These are phyloP conservation scores for Sturmia bella DNA, from an alignment of 2,888 invertebrate genomes.

Conservation along the genomic window DNA sequence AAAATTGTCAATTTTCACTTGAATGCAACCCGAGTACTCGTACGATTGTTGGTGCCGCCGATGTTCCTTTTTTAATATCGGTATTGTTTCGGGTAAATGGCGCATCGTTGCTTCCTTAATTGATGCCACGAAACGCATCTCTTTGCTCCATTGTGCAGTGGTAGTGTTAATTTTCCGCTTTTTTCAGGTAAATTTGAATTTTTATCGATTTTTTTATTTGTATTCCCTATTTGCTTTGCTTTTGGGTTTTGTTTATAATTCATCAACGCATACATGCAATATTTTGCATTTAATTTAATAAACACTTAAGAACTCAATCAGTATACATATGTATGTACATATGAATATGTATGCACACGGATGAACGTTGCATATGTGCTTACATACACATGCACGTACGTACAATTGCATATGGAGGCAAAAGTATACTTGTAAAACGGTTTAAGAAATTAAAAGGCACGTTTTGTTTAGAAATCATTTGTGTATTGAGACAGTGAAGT, in stretches of 20 bases:
- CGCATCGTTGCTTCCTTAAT: too few relatives aligned
- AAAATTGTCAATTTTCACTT: too few relatives aligned
- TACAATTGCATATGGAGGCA: too few relatives aligned
- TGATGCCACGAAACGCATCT: too few relatives aligned
- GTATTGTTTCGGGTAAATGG: too few relatives aligned
- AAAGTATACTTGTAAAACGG: too few relatives aligned
- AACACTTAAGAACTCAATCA: conserved; percentile 72
- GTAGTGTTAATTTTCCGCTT: too few relatives aligned
- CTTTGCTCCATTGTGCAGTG: too few relatives aligned
- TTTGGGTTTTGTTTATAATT: conserved; percentile 56
- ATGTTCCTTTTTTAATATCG: too few relatives aligned
- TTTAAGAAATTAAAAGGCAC: neutral
- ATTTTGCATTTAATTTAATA: conserved; percentile 73
- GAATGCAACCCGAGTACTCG: too few relatives aligned
- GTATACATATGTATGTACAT: conserved; percentile 31
- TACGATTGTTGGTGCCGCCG: too few relatives aligned
- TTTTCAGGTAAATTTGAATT: neutral
- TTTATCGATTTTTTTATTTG: conserved; percentile 7
- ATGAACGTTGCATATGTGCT: neutral
- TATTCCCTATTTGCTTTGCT: conserved; percentile 25
- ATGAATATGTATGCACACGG: too few relatives aligned
- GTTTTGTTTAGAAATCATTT: neutral
- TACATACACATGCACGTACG: neutral
- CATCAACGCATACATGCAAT: conserved; percentile 67
- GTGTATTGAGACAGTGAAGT: neutral